Evolutionary conservation across 92 coral and sea anemone genomes (phyloP).

Genomic region (Porites cylindrica): DNA sequence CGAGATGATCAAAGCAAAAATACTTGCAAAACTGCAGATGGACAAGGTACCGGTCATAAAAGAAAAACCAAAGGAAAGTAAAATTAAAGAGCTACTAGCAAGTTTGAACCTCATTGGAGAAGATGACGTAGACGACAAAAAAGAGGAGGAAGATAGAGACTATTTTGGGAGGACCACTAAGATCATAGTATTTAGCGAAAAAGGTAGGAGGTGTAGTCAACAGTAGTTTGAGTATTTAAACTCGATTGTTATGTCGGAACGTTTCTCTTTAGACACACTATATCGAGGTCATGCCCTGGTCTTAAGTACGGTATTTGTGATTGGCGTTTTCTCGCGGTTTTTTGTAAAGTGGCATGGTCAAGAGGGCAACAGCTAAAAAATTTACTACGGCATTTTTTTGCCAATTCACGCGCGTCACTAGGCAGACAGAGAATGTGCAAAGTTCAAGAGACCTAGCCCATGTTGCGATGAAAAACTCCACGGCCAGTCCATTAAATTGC

Average conservation of each 20-base stretch:
- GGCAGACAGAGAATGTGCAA: slow-evolving; percentile 26
- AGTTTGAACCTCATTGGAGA: slow-evolving; percentile 69
- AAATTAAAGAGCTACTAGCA: slow-evolving; percentile 55
- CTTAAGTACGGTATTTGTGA: neutral
- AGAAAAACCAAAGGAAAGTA: slow-evolving; percentile 37
- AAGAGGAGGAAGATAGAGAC: slow-evolving; percentile 14
- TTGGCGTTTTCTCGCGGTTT: slow-evolving; percentile 26
- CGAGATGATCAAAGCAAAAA: slow-evolving; percentile 64
- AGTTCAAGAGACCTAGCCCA: slow-evolving; percentile 28
- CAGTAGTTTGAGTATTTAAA: neutral
- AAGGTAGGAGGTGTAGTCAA: slow-evolving; percentile 53
- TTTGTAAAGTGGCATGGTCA: slow-evolving; percentile 29
- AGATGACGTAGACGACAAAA: neutral
- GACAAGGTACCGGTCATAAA: slow-evolving; percentile 57
- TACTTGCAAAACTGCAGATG: slow-evolving; percentile 66
- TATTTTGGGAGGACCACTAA: slow-evolving; percentile 36
- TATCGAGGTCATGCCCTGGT: slow-evolving; percentile 42
- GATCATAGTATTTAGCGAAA: slow-evolving; percentile 56
- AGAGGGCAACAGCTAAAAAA: slow-evolving; percentile 39
- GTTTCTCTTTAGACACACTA: slow-evolving; percentile 19
- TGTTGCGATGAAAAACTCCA: slow-evolving; percentile 17
- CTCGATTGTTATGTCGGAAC: slow-evolving; percentile 1
- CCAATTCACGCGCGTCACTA: slow-evolving; percentile 23
- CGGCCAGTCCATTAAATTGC: slow-evolving; percentile 9
- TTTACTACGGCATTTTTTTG: slow-evolving; percentile 12